Percentiles rank a stretch among this genome's conserved stretches.
Conservation (phyloP, 2,888 invertebrate genomes). For the Falcaria lacertinaria region DNA sequence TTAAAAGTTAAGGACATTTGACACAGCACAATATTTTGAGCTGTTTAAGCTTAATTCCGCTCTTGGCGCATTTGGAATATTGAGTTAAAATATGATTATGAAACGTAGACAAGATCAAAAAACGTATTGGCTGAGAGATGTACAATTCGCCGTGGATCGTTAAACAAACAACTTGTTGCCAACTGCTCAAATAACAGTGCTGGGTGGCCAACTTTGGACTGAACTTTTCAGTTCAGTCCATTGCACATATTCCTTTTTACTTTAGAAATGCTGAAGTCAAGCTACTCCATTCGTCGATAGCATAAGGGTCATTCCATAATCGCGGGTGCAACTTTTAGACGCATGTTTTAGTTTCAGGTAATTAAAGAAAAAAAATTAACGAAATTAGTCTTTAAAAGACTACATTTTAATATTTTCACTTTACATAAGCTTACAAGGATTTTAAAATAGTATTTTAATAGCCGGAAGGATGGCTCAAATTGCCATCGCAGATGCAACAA, state of each 20-base stretch:
- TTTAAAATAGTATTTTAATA: too few species aligned
- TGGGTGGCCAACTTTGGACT: constrained; percentile 19
- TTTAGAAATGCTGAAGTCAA: constrained; percentile 29
- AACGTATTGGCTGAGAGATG: constrained; percentile 8
- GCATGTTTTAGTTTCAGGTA: too few species aligned
- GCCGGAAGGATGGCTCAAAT: too few species aligned
- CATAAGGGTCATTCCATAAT: neutral
- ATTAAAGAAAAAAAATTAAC: too few species aligned
- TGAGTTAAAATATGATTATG: constrained; percentile 5
- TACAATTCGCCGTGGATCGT: constrained; percentile 6
- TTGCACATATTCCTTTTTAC: constrained; percentile 26
- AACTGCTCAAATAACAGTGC: constrained; percentile 14
- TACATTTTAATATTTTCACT: too few species aligned
- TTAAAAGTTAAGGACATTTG: neutral
- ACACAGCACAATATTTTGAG: neutral
- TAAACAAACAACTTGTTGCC: constrained; percentile 33
- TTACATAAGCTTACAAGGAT: too few species aligned
- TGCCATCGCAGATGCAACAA: too few species aligned
- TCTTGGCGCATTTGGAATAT: constrained; percentile 3
- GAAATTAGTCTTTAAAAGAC: too few species aligned
- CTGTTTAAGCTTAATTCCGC: neutral
- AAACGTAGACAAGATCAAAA: neutral
- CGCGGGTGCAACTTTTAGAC: too few species aligned
- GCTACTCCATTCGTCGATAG: constrained; percentile 11
- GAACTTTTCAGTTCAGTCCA: constrained; percentile 35